Conservation (phyloP, 2,113 vertebrate species). For the Poeciliopsis occidentalis region DNA sequence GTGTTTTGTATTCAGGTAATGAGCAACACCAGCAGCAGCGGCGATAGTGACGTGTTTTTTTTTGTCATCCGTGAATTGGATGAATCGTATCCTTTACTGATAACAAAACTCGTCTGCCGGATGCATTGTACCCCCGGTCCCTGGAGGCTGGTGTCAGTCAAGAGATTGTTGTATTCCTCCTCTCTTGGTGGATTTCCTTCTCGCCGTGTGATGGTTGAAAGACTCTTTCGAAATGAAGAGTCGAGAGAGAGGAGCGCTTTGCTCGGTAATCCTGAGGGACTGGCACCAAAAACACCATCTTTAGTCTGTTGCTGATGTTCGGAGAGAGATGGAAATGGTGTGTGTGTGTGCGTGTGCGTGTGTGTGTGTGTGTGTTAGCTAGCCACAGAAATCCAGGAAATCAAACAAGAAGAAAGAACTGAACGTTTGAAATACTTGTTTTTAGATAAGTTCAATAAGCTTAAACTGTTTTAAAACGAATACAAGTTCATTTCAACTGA, state of each 20-base stretch:
- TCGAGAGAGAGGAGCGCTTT: constrained; percentile 45
- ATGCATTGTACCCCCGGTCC: constrained; percentile 58
- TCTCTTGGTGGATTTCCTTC: constrained; percentile 45
- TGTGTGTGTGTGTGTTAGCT: neutral
- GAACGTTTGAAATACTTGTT: constrained; percentile 1
- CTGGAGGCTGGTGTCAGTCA: constrained; percentile 43
- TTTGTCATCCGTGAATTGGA: constrained; percentile 29
- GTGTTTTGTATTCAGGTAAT: constrained; percentile 47
- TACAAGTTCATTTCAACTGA: neutral
- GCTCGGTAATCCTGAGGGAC: constrained; percentile 52
- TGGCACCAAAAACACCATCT: constrained; percentile 50
- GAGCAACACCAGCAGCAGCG: constrained; percentile 26
- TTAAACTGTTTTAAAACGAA: constrained; percentile 23
- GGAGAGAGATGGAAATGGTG: constrained; percentile 14
- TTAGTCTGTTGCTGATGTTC: constrained; percentile 48
- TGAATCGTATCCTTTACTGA: constrained; percentile 48
- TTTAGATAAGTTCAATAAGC: constrained; percentile 23
- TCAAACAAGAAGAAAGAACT: neutral
- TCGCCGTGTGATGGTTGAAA: constrained; percentile 46
- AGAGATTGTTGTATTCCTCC: constrained; percentile 45
- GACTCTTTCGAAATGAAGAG: constrained; percentile 42
- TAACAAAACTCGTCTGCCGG: constrained; percentile 44
- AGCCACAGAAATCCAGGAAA: neutral
- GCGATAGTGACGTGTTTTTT: constrained; percentile 36
- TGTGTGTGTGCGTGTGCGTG: neutral